A percentile compares a stretch with the other conserved stretches of the same genome.
These are phyloP conservation scores for Erebia aethiops DNA, from an alignment of 2,888 invertebrate species.

Conservation along the genomic window DNA sequence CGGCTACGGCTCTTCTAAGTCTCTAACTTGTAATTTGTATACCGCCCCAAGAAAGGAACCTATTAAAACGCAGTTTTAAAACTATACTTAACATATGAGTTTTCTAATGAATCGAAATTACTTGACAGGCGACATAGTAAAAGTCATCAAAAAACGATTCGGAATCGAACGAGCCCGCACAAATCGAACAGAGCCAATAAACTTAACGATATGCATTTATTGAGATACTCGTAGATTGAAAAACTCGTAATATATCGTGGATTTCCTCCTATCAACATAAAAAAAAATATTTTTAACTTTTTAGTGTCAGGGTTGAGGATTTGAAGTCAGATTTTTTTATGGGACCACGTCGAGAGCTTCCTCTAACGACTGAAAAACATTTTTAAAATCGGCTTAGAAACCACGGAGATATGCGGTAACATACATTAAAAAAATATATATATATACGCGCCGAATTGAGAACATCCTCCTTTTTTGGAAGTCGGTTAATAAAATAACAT, in stretches of 20 bases:
- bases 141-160: conserved; percentile 20
- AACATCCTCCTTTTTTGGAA: too few species aligned
- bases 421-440: too few species aligned
- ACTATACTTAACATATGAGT: background rate
- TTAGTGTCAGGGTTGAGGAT: too few species aligned
- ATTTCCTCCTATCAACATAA: background rate
- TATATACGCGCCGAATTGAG: too few species aligned
- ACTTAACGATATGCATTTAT: conserved; percentile 14
- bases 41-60: conserved; percentile 3
- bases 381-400: too few species aligned
- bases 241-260: conserved; percentile 22
- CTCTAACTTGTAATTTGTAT: background rate
- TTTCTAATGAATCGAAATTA: conserved; percentile 1
- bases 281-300: too few species aligned
- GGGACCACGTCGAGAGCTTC: too few species aligned
- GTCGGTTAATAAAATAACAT: too few species aligned
- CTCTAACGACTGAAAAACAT: too few species aligned
- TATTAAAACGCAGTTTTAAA: conserved; percentile 13
- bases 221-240: conserved; percentile 1
- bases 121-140: conserved; percentile 11
- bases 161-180: conserved; percentile 13
- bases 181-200: conserved; percentile 17
- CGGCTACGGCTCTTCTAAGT: background rate
- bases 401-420: too few species aligned
- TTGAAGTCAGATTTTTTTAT: too few species aligned